Evolutionary conservation across 2,113 vertebrate genomes (phyloP).

Genomic region (Dromas ardeola): DNA sequence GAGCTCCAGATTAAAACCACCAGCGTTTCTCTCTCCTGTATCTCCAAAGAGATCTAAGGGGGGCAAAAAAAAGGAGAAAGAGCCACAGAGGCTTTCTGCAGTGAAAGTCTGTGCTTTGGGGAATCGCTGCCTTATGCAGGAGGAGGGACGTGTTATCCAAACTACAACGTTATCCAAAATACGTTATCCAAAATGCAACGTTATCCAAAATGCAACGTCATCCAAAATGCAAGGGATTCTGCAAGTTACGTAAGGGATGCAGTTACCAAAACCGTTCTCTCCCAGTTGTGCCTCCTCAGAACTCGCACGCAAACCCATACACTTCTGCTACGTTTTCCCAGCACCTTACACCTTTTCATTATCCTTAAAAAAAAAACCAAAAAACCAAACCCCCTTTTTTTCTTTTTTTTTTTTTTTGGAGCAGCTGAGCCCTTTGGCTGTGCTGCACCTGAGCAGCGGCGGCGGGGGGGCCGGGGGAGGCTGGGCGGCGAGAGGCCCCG

Average conservation of each 20-base stretch:
- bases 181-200: rapidly evolving
- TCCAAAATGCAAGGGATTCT: neutral
- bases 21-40: rapidly evolving
- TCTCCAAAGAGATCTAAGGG: neutral
- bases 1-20: neutral
- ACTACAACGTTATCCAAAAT: neutral
- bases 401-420: neutral
- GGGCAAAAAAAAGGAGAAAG: too few species aligned
- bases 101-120: neutral
- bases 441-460: neutral
- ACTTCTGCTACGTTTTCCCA: rapidly evolving
- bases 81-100: neutral
- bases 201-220: neutral
- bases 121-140: neutral
- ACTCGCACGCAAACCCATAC: neutral
- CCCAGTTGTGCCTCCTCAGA: neutral
- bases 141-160: neutral
- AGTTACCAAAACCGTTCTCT: neutral
- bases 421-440: neutral
- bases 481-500: neutral
- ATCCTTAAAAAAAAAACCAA: neutral
- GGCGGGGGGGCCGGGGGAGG: neutral
- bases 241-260: neutral
- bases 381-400: too few species aligned
- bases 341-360: neutral